Base-by-base conservation (phyloP, 2,888 invertebrate species). In the Carterocephalus palaemon region DNA sequence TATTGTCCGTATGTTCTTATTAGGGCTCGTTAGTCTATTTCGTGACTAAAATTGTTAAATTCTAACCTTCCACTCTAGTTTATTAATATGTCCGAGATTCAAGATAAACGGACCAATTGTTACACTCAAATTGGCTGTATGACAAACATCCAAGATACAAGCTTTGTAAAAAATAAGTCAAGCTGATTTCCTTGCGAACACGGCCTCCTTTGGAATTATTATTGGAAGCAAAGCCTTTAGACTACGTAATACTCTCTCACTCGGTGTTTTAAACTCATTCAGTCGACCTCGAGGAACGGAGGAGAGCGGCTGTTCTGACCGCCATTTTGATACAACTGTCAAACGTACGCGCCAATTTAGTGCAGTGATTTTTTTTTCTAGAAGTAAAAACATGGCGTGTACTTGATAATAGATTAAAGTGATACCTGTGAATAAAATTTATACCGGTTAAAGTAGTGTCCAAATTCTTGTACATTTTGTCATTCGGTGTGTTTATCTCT, bases 261-360 rank as follows among this genome's bases (percentile, higher is more conserved):
- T 75, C 63, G 70, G 70, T 64, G 59, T 71, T 73, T 64, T 49
- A 52, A 65, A 61, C 58, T 68, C 63, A 68, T 64, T 76, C 76
- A 84, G 84, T 85, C 84, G 84, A 82, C 85, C 85, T 84, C 84
- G 82, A 68, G 63, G 61, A 50, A 59, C 59, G 54, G 67, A 62
- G 68, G 75, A 65, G 75, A 73, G 64, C 70, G 74, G 66, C 47
- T 52, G 58, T 47, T 42, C 13, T 17, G 22, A 63, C 54, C 72
- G 77, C 75, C 75, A 72, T 75, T 62, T 75, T 75, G 52, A 49
- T 46, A 47, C 49, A 64, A 55, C 66, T 67, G 68, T 70, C 70
- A 66, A 65, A 69, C 58, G n/a, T 70, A 68, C 79, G 81, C 77
- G 76, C 68, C 69, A 70, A 69, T 64, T 19, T 49, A 43, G 49